Evolutionary conservation across 2,888 invertebrate genomes (phyloP), one percentile per base, ranked within the genome.

Genomic region (Melolontha melolontha): DNA sequence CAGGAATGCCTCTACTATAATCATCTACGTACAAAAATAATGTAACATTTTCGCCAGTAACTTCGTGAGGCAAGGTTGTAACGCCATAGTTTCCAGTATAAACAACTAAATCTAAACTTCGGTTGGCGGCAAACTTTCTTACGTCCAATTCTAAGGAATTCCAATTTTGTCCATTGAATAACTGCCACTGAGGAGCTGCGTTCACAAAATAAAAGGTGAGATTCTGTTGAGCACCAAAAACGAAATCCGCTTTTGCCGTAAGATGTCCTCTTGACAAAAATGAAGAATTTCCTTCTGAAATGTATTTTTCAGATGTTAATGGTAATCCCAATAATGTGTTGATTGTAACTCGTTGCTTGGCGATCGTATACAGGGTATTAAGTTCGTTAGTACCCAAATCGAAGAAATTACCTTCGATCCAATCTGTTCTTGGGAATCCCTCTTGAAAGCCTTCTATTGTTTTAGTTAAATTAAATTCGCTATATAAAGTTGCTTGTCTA

Each of bases 151-250:
- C 89, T 12, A 87, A 77, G 0, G 74, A 73, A 44, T 83, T 80
- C 89, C 90, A 90, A 72, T 87, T 88, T 10, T 85, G 85, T 0
- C 80, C 85, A 75, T 90, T 90, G 75, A 89, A 87, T 1, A 80
- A 81, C 74, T 89, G 88, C 90, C 90, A 91, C 73, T 91, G 91
- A 1, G 91, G 90, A 1, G 88, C 88, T 0, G 85, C 86, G 75
- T 91, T 91, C 59, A 90, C 81, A 75, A 87, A 90, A 79, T 88
- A 88, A 80, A 90, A 90, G 0, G 88, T 87, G 0, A 88, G 79
- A 0, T 84, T 81, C 74, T 90, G 89, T 44, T 87, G 87, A 7
- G 86, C 80, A 0, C 87, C 88, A 73, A 85, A 89, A n/a, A 89
- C 82, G 72, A 86, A 89, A 78, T 91, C 90, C 7, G 85, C 86